Evolutionary conservation across 2,888 invertebrate species (phyloP).

Genomic region (Hedychridium roseum): DNA sequence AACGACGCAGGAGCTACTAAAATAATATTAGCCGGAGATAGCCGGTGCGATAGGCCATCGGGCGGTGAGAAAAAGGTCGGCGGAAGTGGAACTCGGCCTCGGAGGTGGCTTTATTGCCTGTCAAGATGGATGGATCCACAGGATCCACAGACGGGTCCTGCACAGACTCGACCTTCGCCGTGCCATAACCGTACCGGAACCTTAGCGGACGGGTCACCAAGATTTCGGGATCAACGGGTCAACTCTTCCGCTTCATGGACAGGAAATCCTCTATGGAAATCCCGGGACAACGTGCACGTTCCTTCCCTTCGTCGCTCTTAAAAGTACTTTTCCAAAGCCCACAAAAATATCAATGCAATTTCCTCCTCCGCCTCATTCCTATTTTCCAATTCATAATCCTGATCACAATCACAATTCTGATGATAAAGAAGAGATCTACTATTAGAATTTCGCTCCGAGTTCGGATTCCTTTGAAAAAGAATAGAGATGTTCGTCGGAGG

Average conservation of each 20-base stretch:
- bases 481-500: too few relatives aligned
- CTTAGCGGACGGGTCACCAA: slow-evolving; percentile 19
- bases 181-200: slow-evolving; percentile 9
- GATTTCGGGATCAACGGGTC: slow-evolving; percentile 4
- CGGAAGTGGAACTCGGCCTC: slow-evolving; percentile 18
- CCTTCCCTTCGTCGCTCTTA: not conserved
- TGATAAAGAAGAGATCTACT: too few relatives aligned
- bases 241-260: slow-evolving; percentile 7
- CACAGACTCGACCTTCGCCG: too few relatives aligned
- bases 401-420: too few relatives aligned
- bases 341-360: too few relatives aligned
- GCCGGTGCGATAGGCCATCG: slow-evolving; percentile 29
- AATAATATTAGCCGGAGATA: slow-evolving; percentile 49
- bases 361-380: too few relatives aligned
- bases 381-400: too few relatives aligned
- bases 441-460: too few relatives aligned
- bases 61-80: slow-evolving; percentile 9
- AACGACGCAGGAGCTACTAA: slow-evolving; percentile 30
- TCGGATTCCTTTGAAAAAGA: too few relatives aligned
- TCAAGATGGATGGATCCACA: slow-evolving; percentile 32
- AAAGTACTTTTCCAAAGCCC: too few relatives aligned
- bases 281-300: slow-evolving; percentile 6
- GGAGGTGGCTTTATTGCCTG: slow-evolving; percentile 32
- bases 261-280: too few relatives aligned
- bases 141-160: slow-evolving; percentile 9